Conservation (phyloP, 2,797 vertebrate species). For the Pygocentrus nattereri region DNA sequence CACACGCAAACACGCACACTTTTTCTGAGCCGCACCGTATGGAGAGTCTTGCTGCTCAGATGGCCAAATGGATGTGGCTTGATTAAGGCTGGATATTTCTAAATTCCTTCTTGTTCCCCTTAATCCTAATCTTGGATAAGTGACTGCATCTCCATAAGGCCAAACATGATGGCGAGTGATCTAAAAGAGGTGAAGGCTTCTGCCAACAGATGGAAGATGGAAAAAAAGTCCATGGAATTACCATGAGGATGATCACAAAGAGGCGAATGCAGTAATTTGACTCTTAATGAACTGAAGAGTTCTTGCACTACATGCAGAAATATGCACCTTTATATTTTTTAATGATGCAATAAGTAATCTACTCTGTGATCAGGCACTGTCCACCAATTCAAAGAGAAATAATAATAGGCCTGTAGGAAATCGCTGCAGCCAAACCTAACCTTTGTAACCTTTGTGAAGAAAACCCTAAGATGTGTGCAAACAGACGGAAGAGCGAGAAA, state of each 20-base stretch:
- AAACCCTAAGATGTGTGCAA: slow-evolving; percentile 56
- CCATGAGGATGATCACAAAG: slow-evolving; percentile 35
- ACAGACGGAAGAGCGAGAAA: slow-evolving; percentile 37
- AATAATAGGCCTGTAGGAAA: slow-evolving; percentile 76
- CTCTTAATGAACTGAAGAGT: slow-evolving; percentile 19
- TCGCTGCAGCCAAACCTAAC: slow-evolving; percentile 70
- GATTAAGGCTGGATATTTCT: slow-evolving; percentile 69
- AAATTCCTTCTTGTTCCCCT: slow-evolving; percentile 58
- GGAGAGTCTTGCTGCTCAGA: slow-evolving; percentile 47
- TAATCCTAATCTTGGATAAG: slow-evolving; percentile 69
- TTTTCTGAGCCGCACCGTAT: slow-evolving; percentile 53
- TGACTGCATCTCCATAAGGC: slow-evolving; percentile 61
- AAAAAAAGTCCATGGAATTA: neutral
- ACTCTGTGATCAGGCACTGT: slow-evolving; percentile 26
- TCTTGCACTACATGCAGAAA: slow-evolving; percentile 8
- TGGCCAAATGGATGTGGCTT: slow-evolving; percentile 56
- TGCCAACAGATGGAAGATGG: neutral
- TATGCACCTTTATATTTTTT: slow-evolving; percentile 4
- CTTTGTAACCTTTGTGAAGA: slow-evolving; percentile 64
- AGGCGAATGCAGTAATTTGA: slow-evolving; percentile 42
- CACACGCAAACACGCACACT: slow-evolving; percentile 40
- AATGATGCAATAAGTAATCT: neutral
- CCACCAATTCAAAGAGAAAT: slow-evolving; percentile 63
- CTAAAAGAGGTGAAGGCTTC: neutral
- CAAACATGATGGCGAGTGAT: slow-evolving; percentile 60